Conservation (phyloP, 2,113 vertebrate species). For the Eupsittula cactorum region DNA sequence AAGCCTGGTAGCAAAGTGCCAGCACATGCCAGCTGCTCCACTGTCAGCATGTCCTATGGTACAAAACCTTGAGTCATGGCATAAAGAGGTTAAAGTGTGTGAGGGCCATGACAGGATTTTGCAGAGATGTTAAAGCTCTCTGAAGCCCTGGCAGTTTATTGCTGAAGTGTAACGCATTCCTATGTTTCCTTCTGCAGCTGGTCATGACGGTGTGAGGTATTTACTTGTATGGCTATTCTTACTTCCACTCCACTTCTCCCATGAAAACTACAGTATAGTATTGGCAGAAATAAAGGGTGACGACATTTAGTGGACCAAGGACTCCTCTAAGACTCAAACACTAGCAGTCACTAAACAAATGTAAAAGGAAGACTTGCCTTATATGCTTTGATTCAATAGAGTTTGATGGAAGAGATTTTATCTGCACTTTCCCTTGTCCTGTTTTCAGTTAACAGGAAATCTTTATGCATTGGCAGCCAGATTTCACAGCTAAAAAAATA, state of each 20-base stretch:
- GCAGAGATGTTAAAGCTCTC: neutral
- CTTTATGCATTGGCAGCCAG: conserved; percentile 35
- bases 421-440: neutral
- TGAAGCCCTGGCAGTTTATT: neutral
- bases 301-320: neutral
- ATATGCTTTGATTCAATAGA: neutral
- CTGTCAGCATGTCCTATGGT: neutral
- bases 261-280: neutral
- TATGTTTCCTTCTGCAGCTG: neutral
- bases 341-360: neutral
- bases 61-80: neutral
- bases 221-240: neutral
- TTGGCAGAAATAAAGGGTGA: neutral
- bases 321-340: neutral
- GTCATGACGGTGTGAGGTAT: neutral
- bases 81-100: neutral
- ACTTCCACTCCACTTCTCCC: neutral
- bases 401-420: conserved; percentile 36
- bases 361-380: neutral
- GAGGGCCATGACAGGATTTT: neutral
- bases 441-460: conserved; percentile 36
- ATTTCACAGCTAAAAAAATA: conserved; percentile 34
- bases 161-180: neutral
- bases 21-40: conserved; percentile 18
- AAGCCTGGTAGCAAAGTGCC: neutral